Evolutionary conservation across 2,888 invertebrate species (phyloP), one percentile per base, ranked within the genome.

Genomic region (Hybos culiciformis): DNA sequence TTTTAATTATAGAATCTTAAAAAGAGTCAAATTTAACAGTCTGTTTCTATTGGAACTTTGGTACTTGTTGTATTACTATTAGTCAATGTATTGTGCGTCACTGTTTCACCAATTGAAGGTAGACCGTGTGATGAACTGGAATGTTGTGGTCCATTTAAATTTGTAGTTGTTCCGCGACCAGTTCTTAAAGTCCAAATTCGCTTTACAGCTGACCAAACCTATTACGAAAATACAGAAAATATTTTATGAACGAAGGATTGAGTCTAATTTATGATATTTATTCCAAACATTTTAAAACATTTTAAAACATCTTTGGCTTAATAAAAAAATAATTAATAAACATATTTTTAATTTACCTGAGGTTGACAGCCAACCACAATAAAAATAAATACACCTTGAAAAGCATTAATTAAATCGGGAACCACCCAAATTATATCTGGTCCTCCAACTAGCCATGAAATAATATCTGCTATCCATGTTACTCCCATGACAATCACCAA

Each of bases 331-430:
- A n/a, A n/a, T n/a, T n/a, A n/a, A n/a, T n/a, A n/a, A n/a, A n/a
- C n/a, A n/a, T n/a, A n/a, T n/a, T 37, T 41, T 39, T 50, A 58
- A 50, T 58, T 50, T 63, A 80, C 80, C 71, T 87, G 87, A 45
- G 86, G 87, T 70, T 87, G 87, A 63, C 85, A 86, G 40, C 86
- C 88, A 53, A 87, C 85, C 51, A 88, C 87, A 57, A 84, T 77
- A 67, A 88, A 90, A 57, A 88, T 88, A 63, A 87, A 79, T 42
- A 88, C 82, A 51, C 90, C 90, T 66, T 88, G 88, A 53, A 86
- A 71, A 50, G 84, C 83, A 69, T 88, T 90, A 56, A 88, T 76
- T 58, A 87, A 64, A 67, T 90, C 88, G 41, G 86, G 83, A 50
- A 83, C 71, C 66, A 84, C 83, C 86, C 88, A 88, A 54, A 82